Evolutionary conservation across 2,888 invertebrate species (phyloP), one percentile per base, ranked within the genome.

Genomic region (Rhaphigaster nebulosa): DNA sequence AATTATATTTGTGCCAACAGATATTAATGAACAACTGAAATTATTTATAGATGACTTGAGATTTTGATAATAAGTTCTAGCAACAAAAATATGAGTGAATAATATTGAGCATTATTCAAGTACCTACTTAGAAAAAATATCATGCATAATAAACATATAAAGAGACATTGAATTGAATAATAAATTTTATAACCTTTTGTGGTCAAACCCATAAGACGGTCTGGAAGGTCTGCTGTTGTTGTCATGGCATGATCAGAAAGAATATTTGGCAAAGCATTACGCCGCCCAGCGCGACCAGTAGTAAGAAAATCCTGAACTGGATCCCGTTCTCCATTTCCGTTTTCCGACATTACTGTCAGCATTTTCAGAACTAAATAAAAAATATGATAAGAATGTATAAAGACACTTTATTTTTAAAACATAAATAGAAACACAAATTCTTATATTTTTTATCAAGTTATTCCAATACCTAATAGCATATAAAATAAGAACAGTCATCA

Each of bases 221-320:
- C 95, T 10, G 98, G 96, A 93, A 98, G 95, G 93, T 97, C 97
- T 18, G 97, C 96, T 5, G 97, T 96, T 91, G 96, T 95, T 92
- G 96, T 95, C 41, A 91, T 45, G 56, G 96, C 96, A 93, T 96
- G 96, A 93, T 96, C 96, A 90, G 97, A 96, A 93, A 96, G 94
- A 92, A 98, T 97, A 93, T 98, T 97, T 1, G 97, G 97, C 95
- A 98, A 95, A 88, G 98, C 98, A 94, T 98, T 98, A 92, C 98
- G 94, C 90, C 98, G 95, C 34, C 98, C 98, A 56, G 98, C 97
- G 92, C 98, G 95, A 8, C 98, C 98, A 1, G 97, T 97, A 93
- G 96, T 96, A 91, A 97, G 95, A 94, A 98, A 98, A 93, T 98
- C 97, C 93, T 96, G 90, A 26, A 91, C 89, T 92, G 91, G 92